phyloP scores from a whole-genome alignment of 1,140 invertebrate genomes.

The Cyclargus thomasi region DNA sequence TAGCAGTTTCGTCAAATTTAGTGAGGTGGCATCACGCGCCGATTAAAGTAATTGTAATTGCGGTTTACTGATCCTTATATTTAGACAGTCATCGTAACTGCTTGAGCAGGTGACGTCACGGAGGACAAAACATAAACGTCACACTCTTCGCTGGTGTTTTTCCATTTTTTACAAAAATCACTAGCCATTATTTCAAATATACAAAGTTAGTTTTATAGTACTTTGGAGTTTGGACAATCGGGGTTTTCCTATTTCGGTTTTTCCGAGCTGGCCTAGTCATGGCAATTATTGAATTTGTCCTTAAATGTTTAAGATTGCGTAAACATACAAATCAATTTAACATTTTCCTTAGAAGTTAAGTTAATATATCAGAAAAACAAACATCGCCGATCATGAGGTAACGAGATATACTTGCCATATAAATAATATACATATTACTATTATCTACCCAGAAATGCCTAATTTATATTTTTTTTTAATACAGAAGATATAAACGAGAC shows the following conservation, averaged over 20 bases:
- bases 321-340: no score
- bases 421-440: no score
- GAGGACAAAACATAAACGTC: not conserved
- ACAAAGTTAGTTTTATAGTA: not conserved
- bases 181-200: not conserved
- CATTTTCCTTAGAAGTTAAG: no score
- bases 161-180: constrained; percentile 12
- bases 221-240: not conserved
- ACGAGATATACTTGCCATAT: no score
- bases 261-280: not conserved
- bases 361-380: no score
- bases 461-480: no score
- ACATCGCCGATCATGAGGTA: no score
- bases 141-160: not conserved
- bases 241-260: not conserved
- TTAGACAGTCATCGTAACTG: not conserved
- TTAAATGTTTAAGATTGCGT: no score
- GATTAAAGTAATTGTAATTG: not conserved
- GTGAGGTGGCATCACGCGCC: not conserved
- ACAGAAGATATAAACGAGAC: no score
- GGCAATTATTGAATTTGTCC: no score
- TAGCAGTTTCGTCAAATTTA: not conserved
- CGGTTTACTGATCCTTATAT: not conserved
- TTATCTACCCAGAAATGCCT: no score
- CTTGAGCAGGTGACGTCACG: not conserved